These are phyloP conservation scores for Brachirus orientalis DNA, from an alignment of 2,113 vertebrate genomes.

Conservation along the genomic window DNA sequence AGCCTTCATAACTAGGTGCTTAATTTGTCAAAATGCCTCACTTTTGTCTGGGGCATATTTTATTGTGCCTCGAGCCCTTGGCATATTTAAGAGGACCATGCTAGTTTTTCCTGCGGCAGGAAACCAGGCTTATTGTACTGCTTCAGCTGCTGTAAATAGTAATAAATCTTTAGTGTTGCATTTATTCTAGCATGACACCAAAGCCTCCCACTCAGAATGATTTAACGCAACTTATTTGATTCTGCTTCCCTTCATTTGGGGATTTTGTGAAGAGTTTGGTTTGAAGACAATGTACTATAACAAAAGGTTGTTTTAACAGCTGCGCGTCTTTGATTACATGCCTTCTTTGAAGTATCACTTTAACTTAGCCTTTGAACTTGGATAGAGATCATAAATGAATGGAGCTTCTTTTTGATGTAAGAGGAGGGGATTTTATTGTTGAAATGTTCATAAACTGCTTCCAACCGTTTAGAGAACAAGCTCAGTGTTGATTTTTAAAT, in stretches of 20 bases:
- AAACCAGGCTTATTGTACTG: slow-evolving; percentile 75
- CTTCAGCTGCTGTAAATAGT: slow-evolving; percentile 78
- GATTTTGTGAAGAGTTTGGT: slow-evolving; percentile 92
- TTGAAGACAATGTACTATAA: slow-evolving; percentile 98
- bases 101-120: slow-evolving; percentile 69
- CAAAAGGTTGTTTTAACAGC: slow-evolving; percentile 99
- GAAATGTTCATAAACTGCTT: slow-evolving; percentile 92
- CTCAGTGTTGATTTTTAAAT: slow-evolving; percentile 80
- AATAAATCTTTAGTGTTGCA: slow-evolving; percentile 75
- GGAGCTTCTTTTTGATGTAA: slow-evolving; percentile 94
- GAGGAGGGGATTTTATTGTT: slow-evolving; percentile 95
- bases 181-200: slow-evolving; percentile 78
- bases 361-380: slow-evolving; percentile 99
- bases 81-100: slow-evolving; percentile 72
- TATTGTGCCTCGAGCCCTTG: slow-evolving; percentile 60
- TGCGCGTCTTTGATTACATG: slow-evolving; percentile 99
- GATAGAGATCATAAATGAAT: slow-evolving; percentile 99
- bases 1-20: slow-evolving; percentile 74
- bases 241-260: slow-evolving; percentile 78
- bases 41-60: slow-evolving; percentile 68
- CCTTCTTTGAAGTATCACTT: slow-evolving; percentile 98
- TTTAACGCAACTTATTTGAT: slow-evolving; percentile 78
- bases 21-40: slow-evolving; percentile 78
- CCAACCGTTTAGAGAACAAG: slow-evolving; percentile 87
- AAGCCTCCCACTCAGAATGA: slow-evolving; percentile 75